Evolutionary conservation across 2,797 vertebrate genomes (phyloP), one percentile per base, ranked within the genome.

Genomic region (Paguma larvata): DNA sequence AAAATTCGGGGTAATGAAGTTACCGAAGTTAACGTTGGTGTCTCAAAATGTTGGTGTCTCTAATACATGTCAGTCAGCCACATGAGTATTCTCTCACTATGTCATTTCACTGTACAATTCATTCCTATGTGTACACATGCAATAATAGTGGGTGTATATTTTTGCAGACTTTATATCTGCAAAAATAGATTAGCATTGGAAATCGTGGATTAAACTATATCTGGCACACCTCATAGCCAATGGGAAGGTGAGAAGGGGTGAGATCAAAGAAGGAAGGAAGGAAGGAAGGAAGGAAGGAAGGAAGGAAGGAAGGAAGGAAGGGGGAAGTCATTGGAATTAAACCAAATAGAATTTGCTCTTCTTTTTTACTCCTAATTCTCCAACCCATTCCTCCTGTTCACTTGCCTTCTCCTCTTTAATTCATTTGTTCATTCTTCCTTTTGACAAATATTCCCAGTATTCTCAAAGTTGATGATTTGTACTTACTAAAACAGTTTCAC

Each of bases 1-100:
- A 79, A 91, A 80, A 91, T 87, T 94, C 10, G 30, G 53, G 62
- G 48, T 88, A 91, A 56, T n/a, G n/a, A n/a, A n/a, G n/a, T n/a
- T n/a, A n/a, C n/a, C n/a, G n/a, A n/a, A n/a, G n/a, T 65, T 84
- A 25, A 91, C 90, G 48, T 70, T 83, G 11, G 27, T 95, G 67
- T 88, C 46, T 72, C 10, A 88, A 84, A 94, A 85, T 87, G 4
- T 78, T 83, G 34, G 5, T 48, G 16, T 91, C n/a, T 53, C 44
- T 83, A 84, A 77, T 46, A 72, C n/a, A 72, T 38, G 8, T 72
- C 59, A 79, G 9, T 11, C 73, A 92, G 30, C 11, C 44, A 51
- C 4, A 6, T 34, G n/a, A 38, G 21, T 44, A 63, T 51, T 67
- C 21, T 44, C 70, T 38, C 16, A 25, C 25, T 53, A 38, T 73